phyloP scores from a whole-genome alignment of 2,888 invertebrate genomes.

The Alcis repandata region DNA sequence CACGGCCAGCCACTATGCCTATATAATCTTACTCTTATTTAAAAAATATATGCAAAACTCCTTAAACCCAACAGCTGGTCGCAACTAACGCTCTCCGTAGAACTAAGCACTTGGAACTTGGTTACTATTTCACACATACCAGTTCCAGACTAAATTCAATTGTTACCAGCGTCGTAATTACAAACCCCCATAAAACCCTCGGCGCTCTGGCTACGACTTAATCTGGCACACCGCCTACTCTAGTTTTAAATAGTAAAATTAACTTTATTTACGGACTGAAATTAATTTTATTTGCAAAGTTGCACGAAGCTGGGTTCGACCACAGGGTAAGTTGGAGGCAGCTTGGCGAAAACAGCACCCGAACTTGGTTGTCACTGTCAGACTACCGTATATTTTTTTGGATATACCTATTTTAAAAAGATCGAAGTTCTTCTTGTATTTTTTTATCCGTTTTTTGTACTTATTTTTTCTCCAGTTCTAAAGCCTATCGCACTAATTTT shows the following conservation, averaged over 20 bases:
- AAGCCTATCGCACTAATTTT: too few relatives aligned
- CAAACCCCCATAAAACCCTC: constrained; percentile 31
- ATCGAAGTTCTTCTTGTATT: too few relatives aligned
- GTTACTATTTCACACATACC: constrained; percentile 13
- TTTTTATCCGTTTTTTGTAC: too few relatives aligned
- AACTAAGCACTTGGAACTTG: neutral
- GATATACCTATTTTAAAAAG: too few relatives aligned
- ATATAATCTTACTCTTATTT: too few relatives aligned
- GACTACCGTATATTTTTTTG: too few relatives aligned
- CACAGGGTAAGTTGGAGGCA: constrained; percentile 9
- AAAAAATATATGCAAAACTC: too few relatives aligned
- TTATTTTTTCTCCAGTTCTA: too few relatives aligned
- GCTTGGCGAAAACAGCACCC: neutral
- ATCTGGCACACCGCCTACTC: constrained; percentile 43
- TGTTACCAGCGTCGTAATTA: constrained; percentile 18
- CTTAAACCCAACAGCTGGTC: neutral
- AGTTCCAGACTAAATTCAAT: constrained; percentile 16
- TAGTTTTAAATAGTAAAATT: constrained; percentile 46
- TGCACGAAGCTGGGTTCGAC: constrained; percentile 23
- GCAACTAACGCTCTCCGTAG: neutral
- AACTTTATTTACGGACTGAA: constrained; percentile 45
- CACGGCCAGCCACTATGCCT: too few relatives aligned
- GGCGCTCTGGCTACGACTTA: constrained; percentile 28
- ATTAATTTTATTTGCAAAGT: constrained; percentile 44
- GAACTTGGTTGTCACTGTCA: constrained; percentile 4